Base-by-base conservation (phyloP, 2,888 invertebrate species). In the Scaeva pyrastri region DNA sequence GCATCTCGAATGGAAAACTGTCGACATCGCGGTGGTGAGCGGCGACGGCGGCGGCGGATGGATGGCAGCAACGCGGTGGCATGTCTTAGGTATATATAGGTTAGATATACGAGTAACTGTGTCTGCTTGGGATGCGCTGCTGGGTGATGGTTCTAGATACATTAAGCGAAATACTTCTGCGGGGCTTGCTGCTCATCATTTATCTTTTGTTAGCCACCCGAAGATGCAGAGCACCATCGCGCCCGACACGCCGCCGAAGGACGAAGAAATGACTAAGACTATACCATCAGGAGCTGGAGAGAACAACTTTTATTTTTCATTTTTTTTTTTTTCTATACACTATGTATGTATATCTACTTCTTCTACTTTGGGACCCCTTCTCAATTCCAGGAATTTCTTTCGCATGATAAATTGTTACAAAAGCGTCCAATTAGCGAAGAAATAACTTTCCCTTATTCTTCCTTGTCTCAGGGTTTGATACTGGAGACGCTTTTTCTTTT, bases 321-420 rank as follows among this genome's bases (percentile, higher is more conserved):
- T n/a, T n/a, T n/a, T n/a, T n/a, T n/a, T n/a, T n/a, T n/a, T n/a
- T n/a, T n/a, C n/a, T 43, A 62, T 50, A 16, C n/a, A 6, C 26
- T 43, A n/a, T 31, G 8, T n/a, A n/a, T n/a, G 31, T 31, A 31
- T 31, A 31, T 8, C 31, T 31, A 31, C 31, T 48, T 23, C 48
- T 16, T 23, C 39, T 12, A 39, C 52, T 31, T 31, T 70, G 16
- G 19, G 2, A 7, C 48, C 45, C 48, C 55, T 16, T 55, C 56
- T 16, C 43, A 45, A 48, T 16, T n/a, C 64, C 48, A 48, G 19
- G 68, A 68, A 68, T 39, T 73, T 81, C 76, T 86, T 86, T 75
- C 74, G 86, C 86, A 86, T 86, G 86, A 86, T 86, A 86, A 86
- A 86, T 86, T 86, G 86, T 86, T 86, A 86, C 86, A 86, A 86